Evolutionary conservation across 2,113 vertebrate species (phyloP), one percentile per base, ranked within the genome.

Genomic region (Ctenomys sociabilis): DNA sequence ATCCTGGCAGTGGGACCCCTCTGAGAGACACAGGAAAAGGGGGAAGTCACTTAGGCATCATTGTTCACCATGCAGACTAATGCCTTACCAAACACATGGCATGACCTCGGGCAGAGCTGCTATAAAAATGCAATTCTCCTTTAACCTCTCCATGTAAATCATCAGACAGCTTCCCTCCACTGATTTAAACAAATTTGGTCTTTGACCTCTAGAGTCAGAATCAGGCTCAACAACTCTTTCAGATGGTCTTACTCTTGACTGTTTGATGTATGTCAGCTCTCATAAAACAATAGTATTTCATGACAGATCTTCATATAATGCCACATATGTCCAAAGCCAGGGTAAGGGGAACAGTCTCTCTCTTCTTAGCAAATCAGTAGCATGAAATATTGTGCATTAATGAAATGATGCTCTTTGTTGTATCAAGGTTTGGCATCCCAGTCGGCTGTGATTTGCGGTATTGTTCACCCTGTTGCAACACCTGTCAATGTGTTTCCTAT

Each of bases 121-220:
- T 93, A 88, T 95, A 95, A 97, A 97, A 97, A 93, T 59, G 96
- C 85, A 95, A 92, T 92, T 96, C 77, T 97, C 96, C 92, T 97
- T 95, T 95, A 96, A 94, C 85, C 93, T 14, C 45, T 96, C 72
- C 37, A 54, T n/a, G 85, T 97, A 98, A 98, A 97, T 98, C 96
- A 98, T 78, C 12, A 78, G 63, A 93, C 87, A 81, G 49, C 89
- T 95, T 97, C 92, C 85, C 88, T 93, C 52, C 37, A 90, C 85
- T 95, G 93, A 97, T 93, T 96, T 95, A 96, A 95, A 96, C 96
- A 97, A 97, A 98, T 96, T 97, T 96, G 95, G 88, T 95, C 96
- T 96, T 94, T 97, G 96, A 97, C 96, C 96, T 95, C 59, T 90
- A 28, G 75, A 93, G 81, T 92, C 72, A 95, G 93, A 97, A 88